Conservation (phyloP, 2,797 vertebrate species). For the Rhinoraja longicauda region DNA sequence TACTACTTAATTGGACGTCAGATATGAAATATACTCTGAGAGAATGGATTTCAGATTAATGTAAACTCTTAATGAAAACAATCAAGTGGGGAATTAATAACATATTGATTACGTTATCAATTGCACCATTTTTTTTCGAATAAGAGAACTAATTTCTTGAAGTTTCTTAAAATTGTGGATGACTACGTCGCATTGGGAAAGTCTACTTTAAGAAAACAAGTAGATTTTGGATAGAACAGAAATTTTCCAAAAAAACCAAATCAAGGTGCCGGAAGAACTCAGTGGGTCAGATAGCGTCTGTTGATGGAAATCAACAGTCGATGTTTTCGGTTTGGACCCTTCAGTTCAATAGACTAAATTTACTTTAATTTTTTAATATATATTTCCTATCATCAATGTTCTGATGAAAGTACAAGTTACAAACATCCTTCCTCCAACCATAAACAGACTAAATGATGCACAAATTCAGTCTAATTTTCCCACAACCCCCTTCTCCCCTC, state of each 20-base stretch:
- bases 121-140: not conserved
- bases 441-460: not conserved
- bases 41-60: not conserved
- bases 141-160: not conserved
- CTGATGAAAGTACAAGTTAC: not conserved
- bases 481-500: no score
- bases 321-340: no score
- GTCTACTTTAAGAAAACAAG: not conserved
- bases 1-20: not conserved
- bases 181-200: not conserved
- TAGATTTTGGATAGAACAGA: not conserved
- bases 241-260: not conserved
- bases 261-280: no score
- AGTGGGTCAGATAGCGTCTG: no score
- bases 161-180: not conserved
- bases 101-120: not conserved
- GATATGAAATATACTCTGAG: not conserved
- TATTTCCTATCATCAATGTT: no score
- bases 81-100: no score
- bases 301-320: no score
- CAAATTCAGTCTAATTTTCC: no score
- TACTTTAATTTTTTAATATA: not conserved
- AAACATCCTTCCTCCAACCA: not conserved
- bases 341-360: no score
- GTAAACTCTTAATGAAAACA: no score